These are phyloP conservation scores for Tupaia chinensis DNA, from an alignment of 2,113 vertebrate species.

Conservation along the genomic window DNA sequence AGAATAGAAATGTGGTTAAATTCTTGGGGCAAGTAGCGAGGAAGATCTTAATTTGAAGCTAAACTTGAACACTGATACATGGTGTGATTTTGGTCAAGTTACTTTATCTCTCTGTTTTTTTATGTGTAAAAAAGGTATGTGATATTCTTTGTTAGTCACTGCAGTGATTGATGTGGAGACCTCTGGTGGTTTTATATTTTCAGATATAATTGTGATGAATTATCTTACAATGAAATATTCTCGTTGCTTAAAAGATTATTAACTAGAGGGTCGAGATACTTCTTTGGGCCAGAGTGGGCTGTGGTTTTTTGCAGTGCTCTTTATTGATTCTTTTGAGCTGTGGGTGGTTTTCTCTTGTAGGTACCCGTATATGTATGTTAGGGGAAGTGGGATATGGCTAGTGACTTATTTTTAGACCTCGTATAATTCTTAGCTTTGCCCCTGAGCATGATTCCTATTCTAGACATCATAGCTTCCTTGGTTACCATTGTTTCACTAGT, in stretches of 20 bases:
- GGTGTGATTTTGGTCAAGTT: not conserved
- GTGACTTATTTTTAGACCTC: slow-evolving; percentile 62
- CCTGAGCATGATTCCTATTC: slow-evolving; percentile 5
- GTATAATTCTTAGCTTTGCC: slow-evolving; percentile 10
- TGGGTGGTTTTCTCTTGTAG: slow-evolving; percentile 46
- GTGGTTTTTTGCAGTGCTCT: not conserved
- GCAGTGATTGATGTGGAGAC: not conserved
- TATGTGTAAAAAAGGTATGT: not conserved
- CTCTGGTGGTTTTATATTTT: not conserved
- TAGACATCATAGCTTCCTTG: slow-evolving; percentile 53
- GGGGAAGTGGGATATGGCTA: slow-evolving; percentile 59
- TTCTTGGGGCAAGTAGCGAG: not conserved
- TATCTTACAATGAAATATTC: not conserved
- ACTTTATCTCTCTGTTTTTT: slow-evolving; percentile 33
- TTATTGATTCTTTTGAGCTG: slow-evolving; percentile 33
- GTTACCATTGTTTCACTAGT: slow-evolving; percentile 18
- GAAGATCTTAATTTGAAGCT: slow-evolving; percentile 4
- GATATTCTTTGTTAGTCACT: not conserved
- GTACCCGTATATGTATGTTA: not conserved
- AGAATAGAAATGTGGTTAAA: not conserved
- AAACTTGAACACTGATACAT: not conserved
- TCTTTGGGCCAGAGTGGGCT: not conserved
- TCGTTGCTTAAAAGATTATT: not conserved
- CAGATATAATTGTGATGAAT: not conserved
- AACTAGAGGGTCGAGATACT: not conserved